Evolutionary conservation across 2,888 invertebrate genomes (phyloP).

Genomic region (Amphipyra tragopoginis): DNA sequence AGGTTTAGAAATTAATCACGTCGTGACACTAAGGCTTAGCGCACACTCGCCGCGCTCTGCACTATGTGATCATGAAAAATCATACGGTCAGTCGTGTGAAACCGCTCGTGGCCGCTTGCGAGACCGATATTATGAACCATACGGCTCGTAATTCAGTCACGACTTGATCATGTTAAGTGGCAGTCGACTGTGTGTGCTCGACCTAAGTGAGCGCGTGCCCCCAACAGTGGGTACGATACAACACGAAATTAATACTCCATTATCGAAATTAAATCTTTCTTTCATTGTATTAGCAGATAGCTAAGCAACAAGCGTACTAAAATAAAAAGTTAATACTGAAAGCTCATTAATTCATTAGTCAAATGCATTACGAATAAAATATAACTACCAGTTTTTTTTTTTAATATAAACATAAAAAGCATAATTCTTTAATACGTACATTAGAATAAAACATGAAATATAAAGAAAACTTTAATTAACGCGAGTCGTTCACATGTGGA

Average conservation of each 20-base stretch:
- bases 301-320: slow-evolving; percentile 4
- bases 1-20: slow-evolving; percentile 77
- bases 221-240: slow-evolving; percentile 40
- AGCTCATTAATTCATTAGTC: neutral
- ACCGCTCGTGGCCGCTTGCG: slow-evolving; percentile 36
- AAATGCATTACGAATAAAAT: too few species aligned
- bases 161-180: slow-evolving; percentile 52
- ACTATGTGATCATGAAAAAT: slow-evolving; percentile 54
- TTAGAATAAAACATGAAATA: slow-evolving; percentile 62
- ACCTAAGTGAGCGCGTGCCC: slow-evolving; percentile 54
- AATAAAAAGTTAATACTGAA: slow-evolving; percentile 15
- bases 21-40: slow-evolving; percentile 61
- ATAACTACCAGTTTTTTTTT: too few species aligned
- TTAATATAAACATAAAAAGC: slow-evolving; percentile 38
- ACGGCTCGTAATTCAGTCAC: slow-evolving; percentile 55
- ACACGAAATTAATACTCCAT: slow-evolving; percentile 61
- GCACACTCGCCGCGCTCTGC: slow-evolving; percentile 42
- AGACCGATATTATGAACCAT: slow-evolving; percentile 42
- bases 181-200: slow-evolving; percentile 42
- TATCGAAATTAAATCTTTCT: slow-evolving; percentile 68
- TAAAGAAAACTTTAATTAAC: slow-evolving; percentile 78
- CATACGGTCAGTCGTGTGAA: slow-evolving; percentile 52
- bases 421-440: slow-evolving; percentile 35
- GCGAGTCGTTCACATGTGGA: slow-evolving; percentile 78
- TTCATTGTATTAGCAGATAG: slow-evolving; percentile 50